Evolutionary conservation across 2,113 vertebrate species (phyloP), one percentile per base, ranked within the genome.

Genomic region (Ameiurus melas): DNA sequence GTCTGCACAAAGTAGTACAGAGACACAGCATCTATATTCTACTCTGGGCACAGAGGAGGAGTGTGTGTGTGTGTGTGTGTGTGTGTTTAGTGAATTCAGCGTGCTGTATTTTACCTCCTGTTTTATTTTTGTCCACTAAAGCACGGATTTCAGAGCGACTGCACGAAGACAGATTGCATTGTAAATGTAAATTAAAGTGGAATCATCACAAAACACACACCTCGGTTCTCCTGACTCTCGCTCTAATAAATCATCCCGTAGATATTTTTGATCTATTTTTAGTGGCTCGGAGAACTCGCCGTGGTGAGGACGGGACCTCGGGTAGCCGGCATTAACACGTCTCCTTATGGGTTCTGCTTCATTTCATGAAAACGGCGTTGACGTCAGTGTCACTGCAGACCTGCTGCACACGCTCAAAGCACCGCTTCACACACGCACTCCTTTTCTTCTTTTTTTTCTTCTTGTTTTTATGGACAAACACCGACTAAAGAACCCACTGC

Each of bases 211-310:
- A 86, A 75, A 85, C 39, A 57, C 39, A 64, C 84, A 58, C 79
- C 33, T 84, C 57, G 22, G 75, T 88, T 77, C 64, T 20, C 43
- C 25, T 3, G 43, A 70, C 64, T 70, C 33, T 0, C 39, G 9
- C 64, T 22, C 64, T 91, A 80, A 84, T 89, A 88, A 84, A 87
- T 89, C 62, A 87, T 83, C 75, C 62, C 20, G 16, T 5, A 75
- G 51, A 60, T 36, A 36, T 20, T 57, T 81, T 22, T 12, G n/a
- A 58, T 36, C 20, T 73, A 25, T 39, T 39, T 85, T 85, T 60
- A 75, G 19, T 0, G n/a, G 30, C 43, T 58, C 39, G 5, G 64
- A 60, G 27, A 57, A 78, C 60, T 89, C 30, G 10, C 66, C 12
- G 30, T 53, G 66, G n/a, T 71, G 47, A 43, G 81, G 53, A 55